Conservation (phyloP, 2,888 invertebrate species). For the Ochropacha duplaris region DNA sequence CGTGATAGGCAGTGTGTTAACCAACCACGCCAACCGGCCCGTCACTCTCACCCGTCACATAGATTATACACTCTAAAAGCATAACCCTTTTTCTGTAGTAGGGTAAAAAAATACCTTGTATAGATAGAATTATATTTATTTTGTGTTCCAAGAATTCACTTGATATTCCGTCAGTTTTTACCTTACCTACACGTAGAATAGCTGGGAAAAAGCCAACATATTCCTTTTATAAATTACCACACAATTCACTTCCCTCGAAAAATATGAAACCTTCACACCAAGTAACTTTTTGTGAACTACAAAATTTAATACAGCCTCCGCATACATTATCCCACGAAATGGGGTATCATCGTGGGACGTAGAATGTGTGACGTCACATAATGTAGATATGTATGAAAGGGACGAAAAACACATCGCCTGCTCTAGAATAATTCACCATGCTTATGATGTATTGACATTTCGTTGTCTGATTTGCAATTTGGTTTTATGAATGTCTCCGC, state of each 20-base stretch:
- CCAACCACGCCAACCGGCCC: too few species aligned
- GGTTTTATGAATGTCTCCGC: too few species aligned
- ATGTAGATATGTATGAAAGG: conserved; percentile 6
- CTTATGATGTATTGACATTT: background rate
- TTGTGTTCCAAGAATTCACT: background rate
- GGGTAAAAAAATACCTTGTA: too few species aligned
- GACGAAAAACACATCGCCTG: background rate
- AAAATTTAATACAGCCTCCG: conserved; percentile 23
- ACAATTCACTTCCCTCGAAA: background rate
- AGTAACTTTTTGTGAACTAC: conserved; percentile 3
- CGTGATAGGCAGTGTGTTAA: too few species aligned
- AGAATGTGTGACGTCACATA: conserved; percentile 8
- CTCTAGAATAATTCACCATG: conserved; percentile 1
- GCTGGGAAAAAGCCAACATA: background rate
- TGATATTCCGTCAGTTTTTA: background rate
- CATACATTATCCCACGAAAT: conserved; percentile 19
- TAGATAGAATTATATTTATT: background rate
- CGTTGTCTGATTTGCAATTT: background rate
- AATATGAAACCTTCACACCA: background rate
- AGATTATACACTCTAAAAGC: too few species aligned
- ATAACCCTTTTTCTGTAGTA: too few species aligned
- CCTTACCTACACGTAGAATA: background rate
- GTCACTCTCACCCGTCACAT: too few species aligned
- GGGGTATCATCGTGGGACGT: conserved; percentile 9
- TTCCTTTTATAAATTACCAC: background rate